A percentile compares a stretch with the other conserved stretches of the same genome.
Evolutionary conservation across 1,140 invertebrate species (phyloP).

Genomic region (Aphelenchoides avenae): DNA sequence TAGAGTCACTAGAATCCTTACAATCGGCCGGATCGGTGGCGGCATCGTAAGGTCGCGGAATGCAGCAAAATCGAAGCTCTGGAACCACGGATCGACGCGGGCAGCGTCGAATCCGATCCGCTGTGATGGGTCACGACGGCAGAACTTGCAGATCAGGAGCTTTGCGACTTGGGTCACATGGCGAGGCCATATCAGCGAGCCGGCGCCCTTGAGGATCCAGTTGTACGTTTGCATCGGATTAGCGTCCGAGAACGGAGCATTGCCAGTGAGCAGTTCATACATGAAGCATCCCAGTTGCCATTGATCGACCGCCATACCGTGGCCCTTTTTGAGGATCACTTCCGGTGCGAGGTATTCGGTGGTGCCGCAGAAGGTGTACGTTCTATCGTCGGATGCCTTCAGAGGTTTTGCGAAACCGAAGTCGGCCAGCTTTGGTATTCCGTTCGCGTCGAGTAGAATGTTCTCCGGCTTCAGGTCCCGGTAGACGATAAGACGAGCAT

Average conservation of each 20-base stretch:
- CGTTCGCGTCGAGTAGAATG: too few species aligned
- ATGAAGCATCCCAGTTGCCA: background rate
- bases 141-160: conserved; percentile 29
- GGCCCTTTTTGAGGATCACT: background rate
- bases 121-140: too few species aligned
- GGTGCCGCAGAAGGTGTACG: background rate
- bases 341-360: background rate
- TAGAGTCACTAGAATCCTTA: too few species aligned
- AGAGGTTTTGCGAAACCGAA: background rate
- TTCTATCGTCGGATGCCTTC: background rate
- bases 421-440: background rate
- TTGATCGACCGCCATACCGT: background rate
- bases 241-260: conserved; percentile 83
- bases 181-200: conserved; percentile 67
- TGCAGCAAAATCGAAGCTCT: too few species aligned
- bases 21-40: too few species aligned
- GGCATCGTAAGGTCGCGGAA: too few species aligned
- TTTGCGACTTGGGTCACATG: conserved; percentile 30
- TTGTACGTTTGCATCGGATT: conserved; percentile 99
- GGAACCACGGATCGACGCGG: too few species aligned
- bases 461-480: too few species aligned
- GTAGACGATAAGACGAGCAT: background rate
- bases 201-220: conserved; percentile 93
- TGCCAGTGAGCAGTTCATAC: background rate
- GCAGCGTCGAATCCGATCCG: too few species aligned